Evolutionary conservation across 2,888 invertebrate genomes (phyloP), one percentile per base, ranked within the genome.

Genomic region (Andrena flavipes): DNA sequence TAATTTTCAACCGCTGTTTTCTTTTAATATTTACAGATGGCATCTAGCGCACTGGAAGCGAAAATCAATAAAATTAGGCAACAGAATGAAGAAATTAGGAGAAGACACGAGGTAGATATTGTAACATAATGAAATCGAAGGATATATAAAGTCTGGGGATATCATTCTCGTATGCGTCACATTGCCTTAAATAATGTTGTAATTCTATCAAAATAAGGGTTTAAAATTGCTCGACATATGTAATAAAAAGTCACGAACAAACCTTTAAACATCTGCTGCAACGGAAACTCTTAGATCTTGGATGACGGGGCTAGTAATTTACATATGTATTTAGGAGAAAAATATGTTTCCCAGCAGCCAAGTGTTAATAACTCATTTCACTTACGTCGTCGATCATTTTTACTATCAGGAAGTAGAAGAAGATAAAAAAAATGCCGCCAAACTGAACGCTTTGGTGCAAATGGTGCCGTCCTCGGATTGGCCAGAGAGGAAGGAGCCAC

Each of bases 381-480:
- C 7, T 23, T 69, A n/a, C n/a, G 4, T 51, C n/a, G 13, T 23
- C 16, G 51, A 42, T 62, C 0, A n/a, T 48, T 56, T 68, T 30
- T 29, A 8, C 54, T 30, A 2, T 42, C 62, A 93, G 93, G 94
- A 94, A 90, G 94, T 94, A 6, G 94, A 94, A 86, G 94, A 93
- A 16, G 94, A 94, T 88, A 94, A 94, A 72, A 91, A 94, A 76
- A 92, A 93, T 88, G 94, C 94, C 60, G 93, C 94, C 0, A 93
- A 94, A 85, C 81, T 91, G 49, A 94, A 94, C 86, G 94, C 94
- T 10, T 85, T 94, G 84, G 93, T 94, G 8, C 91, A 94, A 89
- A 92, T 93, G 86, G 92, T 93, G 63, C 93, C 94, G 48, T 92
- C 93, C 0, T 91, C 92, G 35, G 93, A 94, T 79, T 94, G 94